A percentile compares a stretch with the other conserved stretches of the same genome.
Conservation (phyloP, 2,888 invertebrate species). For the Lycocerus yunnanus region DNA sequence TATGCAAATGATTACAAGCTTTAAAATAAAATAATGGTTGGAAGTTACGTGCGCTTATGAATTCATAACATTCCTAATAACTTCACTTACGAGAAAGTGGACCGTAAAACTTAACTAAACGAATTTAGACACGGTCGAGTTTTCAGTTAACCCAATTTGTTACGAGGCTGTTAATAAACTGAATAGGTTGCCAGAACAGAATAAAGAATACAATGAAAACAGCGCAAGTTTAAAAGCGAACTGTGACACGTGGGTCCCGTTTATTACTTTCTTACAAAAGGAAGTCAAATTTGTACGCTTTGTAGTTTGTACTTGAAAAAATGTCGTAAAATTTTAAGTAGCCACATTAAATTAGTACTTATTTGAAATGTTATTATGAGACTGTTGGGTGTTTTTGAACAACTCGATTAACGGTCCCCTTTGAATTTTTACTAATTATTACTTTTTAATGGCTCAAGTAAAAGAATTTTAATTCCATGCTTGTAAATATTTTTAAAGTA, state of each 20-base stretch:
- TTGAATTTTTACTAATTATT: conserved; percentile 14
- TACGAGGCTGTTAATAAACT: conserved; percentile 36
- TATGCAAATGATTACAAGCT: conserved; percentile 13
- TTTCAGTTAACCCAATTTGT: conserved; percentile 37
- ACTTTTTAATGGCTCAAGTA: neutral
- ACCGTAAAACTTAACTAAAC: conserved; percentile 25
- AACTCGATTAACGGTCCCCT: conserved; percentile 11
- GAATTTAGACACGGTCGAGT: conserved; percentile 35
- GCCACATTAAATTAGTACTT: conserved; percentile 30
- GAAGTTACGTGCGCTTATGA: conserved; percentile 20
- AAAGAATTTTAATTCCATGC: neutral
- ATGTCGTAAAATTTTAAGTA: conserved; percentile 32
- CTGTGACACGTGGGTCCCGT: conserved; percentile 37
- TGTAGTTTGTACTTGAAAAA: conserved; percentile 30
- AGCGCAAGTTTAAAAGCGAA: conserved; percentile 25
- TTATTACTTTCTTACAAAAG: conserved; percentile 38
- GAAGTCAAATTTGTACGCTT: conserved; percentile 32
- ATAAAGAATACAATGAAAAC: conserved; percentile 31
- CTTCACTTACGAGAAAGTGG: conserved; percentile 29
- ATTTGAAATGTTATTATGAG: conserved; percentile 31
- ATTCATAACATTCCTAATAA: conserved; percentile 28
- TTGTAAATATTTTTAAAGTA: conserved; percentile 7
- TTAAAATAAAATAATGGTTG: conserved; percentile 13
- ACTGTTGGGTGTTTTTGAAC: conserved; percentile 14
- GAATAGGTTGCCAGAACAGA: conserved; percentile 28